phyloP scores from a whole-genome alignment of 1,140 invertebrate genomes.

The Arctopsyche grandis region DNA sequence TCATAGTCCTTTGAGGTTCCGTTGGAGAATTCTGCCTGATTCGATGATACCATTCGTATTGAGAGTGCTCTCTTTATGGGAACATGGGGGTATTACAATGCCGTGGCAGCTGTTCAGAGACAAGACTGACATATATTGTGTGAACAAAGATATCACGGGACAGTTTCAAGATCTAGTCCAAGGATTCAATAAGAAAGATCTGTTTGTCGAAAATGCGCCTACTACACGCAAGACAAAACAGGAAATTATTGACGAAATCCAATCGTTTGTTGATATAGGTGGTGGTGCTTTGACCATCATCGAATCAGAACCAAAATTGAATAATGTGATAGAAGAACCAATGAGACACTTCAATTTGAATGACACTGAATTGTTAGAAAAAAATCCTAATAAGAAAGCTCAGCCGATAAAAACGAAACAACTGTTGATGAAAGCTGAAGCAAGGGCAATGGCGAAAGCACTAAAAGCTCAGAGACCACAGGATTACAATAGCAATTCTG shows the following conservation, averaged over 20 bases:
- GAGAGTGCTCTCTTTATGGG: constrained; percentile 49
- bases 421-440: background rate
- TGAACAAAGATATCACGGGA: constrained; percentile 34
- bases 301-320: background rate
- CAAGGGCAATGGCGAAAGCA: constrained; percentile 2
- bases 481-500: constrained; percentile 15
- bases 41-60: constrained; percentile 46
- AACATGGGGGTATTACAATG: constrained; percentile 50
- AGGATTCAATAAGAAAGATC: constrained; percentile 42
- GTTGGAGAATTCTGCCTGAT: constrained; percentile 44
- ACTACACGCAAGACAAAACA: background rate
- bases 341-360: constrained; percentile 13
- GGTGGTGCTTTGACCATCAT: background rate
- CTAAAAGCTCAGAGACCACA: background rate
- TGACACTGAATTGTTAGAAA: background rate
- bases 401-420: background rate
- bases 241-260: constrained; percentile 18
- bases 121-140: constrained; percentile 42
- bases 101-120: constrained; percentile 51
- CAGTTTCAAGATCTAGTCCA: constrained; percentile 40
- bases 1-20: constrained; percentile 46
- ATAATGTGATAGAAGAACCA: background rate
- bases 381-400: constrained; percentile 22
- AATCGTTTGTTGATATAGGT: constrained; percentile 13
- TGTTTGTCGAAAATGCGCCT: constrained; percentile 15